These are phyloP conservation scores for Strongylocentrotus purpuratus DNA, from an alignment of 35 echinoderm and acorn worm species.

Conservation along the genomic window DNA sequence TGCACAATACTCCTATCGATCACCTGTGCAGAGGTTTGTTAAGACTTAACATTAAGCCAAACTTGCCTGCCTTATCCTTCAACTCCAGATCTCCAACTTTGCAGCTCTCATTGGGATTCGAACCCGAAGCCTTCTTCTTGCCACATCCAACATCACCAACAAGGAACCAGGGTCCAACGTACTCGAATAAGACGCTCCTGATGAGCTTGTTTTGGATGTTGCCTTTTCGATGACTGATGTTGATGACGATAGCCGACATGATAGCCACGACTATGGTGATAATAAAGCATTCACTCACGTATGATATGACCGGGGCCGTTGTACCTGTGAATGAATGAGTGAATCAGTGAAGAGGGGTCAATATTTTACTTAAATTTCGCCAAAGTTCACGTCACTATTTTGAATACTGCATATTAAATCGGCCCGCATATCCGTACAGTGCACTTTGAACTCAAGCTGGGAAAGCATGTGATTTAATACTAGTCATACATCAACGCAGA, in stretches of 20 bases:
- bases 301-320: not conserved
- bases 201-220: not conserved
- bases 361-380: too few species aligned
- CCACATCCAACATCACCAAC: not conserved
- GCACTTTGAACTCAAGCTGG: too few species aligned
- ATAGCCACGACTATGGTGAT: not conserved
- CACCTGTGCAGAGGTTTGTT: too few species aligned
- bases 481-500: too few species aligned
- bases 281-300: not conserved
- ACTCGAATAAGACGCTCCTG: not conserved
- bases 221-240: not conserved
- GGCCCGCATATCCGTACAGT: too few species aligned
- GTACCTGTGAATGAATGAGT: not conserved
- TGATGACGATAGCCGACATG: slow-evolving; percentile 7
- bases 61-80: not conserved
- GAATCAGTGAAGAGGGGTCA: not conserved
- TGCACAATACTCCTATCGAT: too few species aligned
- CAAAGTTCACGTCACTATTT: too few species aligned
- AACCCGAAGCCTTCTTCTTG: not conserved
- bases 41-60: too few species aligned
- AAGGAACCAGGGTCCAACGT: not conserved
- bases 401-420: too few species aligned
- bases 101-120: not conserved
- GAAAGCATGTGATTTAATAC: too few species aligned
- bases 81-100: not conserved